These are phyloP conservation scores for Elysia chlorotica DNA, from an alignment of 1,140 invertebrate genomes.

Conservation along the genomic window DNA sequence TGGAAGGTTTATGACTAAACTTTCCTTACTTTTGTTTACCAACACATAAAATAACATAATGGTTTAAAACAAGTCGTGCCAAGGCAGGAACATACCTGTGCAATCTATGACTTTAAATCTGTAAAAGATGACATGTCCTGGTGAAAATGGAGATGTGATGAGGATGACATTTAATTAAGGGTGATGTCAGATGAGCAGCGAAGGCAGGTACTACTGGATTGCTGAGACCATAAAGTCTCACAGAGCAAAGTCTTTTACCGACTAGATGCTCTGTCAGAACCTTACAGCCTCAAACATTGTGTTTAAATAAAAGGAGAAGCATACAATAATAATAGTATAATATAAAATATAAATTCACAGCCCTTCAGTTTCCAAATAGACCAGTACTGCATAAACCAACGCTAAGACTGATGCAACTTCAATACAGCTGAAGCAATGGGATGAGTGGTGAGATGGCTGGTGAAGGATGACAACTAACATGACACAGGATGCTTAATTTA, in stretches of 20 bases:
- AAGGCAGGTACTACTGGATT: conserved; percentile 14
- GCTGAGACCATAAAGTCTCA: too few species aligned
- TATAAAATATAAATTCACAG: conserved; percentile 12
- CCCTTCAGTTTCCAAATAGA: conserved; percentile 21
- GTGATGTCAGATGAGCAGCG: conserved; percentile 6
- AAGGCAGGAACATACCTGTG: too few species aligned
- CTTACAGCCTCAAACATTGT: not conserved
- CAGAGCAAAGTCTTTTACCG: too few species aligned
- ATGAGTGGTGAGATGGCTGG: conserved; percentile 4
- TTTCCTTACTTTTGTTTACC: not conserved
- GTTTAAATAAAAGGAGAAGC: not conserved
- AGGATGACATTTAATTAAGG: not conserved
- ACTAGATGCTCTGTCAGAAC: not conserved
- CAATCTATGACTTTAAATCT: too few species aligned
- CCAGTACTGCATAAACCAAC: conserved; percentile 17
- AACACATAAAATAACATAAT: too few species aligned
- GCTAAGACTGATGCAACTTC: conserved; percentile 9
- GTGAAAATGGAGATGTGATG: not conserved
- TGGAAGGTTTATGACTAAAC: conserved; percentile 11
- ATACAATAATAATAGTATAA: too few species aligned
- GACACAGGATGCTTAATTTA: not conserved
- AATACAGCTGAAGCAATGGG: conserved; percentile 1
- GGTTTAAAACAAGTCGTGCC: not conserved
- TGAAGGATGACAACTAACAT: not conserved
- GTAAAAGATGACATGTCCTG: not conserved